Conservation (phyloP, 1,140 invertebrate genomes). For the Bombus turneri region DNA sequence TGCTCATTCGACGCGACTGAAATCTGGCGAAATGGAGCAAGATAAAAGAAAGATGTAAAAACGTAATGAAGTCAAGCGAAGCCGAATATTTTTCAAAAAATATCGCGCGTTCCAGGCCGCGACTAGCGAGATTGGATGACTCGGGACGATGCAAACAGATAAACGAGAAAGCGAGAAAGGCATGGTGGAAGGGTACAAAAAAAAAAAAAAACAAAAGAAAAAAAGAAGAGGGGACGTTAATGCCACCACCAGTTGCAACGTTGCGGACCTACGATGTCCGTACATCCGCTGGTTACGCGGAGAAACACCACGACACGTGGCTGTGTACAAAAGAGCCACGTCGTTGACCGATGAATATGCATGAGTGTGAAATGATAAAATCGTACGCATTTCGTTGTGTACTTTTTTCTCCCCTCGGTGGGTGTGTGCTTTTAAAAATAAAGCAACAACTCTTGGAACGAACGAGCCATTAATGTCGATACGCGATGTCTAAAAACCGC, state of each 20-base stretch:
- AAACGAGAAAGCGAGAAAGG: background rate
- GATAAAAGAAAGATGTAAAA: conserved; percentile 2
- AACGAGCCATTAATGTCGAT: conserved; percentile 64
- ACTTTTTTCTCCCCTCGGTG: background rate
- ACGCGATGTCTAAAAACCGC: conserved; percentile 59
- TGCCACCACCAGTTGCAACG: conserved; percentile 65
- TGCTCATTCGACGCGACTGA: background rate
- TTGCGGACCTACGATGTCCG: conserved; percentile 33
- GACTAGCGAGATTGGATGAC: conserved; percentile 20
- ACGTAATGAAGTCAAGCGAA: conserved; percentile 9
- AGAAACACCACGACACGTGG: conserved; percentile 34
- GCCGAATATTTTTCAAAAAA: conserved; percentile 41
- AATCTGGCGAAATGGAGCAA: conserved; percentile 7
- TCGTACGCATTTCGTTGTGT: conserved; percentile 57
- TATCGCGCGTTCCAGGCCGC: conserved; percentile 15
- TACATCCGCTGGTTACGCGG: conserved; percentile 20
- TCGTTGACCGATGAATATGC: conserved; percentile 63
- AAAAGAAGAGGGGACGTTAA: conserved; percentile 44
- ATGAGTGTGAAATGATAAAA: conserved; percentile 69
- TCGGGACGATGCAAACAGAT: background rate
- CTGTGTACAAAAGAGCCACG: conserved; percentile 50
- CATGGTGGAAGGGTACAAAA: background rate
- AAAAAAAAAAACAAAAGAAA: background rate
- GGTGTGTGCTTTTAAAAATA: conserved; percentile 29
- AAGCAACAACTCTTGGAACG: conserved; percentile 33